Evolutionary conservation across 2,113 vertebrate genomes (phyloP), one percentile per base, ranked within the genome.

Genomic region (Syngnathoides biaculeatus): DNA sequence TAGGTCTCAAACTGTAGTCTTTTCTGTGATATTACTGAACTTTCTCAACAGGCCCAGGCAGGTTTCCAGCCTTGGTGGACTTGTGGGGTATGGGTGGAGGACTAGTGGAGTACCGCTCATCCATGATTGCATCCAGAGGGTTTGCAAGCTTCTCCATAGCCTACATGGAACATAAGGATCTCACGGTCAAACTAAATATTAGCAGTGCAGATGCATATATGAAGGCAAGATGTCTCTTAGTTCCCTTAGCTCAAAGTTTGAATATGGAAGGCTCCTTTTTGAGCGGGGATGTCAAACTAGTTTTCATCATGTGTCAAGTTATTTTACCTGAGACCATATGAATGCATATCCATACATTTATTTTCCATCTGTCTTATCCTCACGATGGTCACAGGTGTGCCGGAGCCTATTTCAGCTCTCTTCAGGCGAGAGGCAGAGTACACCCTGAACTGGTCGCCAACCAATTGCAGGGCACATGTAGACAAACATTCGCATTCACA

Each of bases 121-220:
- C 90, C n/a, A 74, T 92, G 63, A 57, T 89, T 15, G 88, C 91
- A 20, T 89, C 89, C n/a, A 82, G 58, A 19, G 89, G 89, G 6
- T 83, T 85, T 7, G 85, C 73, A 1, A 85, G 75, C 43, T 30
- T 92, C 4, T 53, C 81, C 40, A 63, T 90, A 14, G 78, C 84
- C 35, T 91, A 89, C 61, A 26, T 87, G 0, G 79, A 64, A 3
- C 88, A 91, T 74, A 75, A 79, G 73, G 87, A 90, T 2, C 72
- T 91, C 63, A 84, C 87, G 2, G 79, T 81, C 2, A 79, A 85
- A 39, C 52, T 4, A 2, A 48, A 81, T 22, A 2, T 89, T 9
- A 90, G 72, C 50, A 83, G 87, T 35, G 73, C 75, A 1, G 64
- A 87, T 59, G 59, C 68, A 13, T 91, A 91, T 77, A 86, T 90